Conservation (phyloP, 2,888 invertebrate genomes). For the Ochropleura plecta region DNA sequence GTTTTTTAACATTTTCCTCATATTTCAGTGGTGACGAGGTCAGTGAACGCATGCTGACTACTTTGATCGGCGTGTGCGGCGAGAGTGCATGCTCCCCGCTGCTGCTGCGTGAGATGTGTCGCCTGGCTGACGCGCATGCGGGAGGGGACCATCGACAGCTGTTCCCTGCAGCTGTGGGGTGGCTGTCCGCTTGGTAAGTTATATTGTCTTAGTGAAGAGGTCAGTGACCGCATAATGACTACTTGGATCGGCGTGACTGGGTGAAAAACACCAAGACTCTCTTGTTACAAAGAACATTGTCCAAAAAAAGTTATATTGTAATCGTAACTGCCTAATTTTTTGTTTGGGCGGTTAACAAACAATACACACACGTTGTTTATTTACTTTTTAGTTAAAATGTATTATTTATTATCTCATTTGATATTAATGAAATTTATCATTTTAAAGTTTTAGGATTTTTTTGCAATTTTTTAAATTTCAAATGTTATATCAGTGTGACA, state of each 20-base stretch:
- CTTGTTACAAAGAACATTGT: too few relatives aligned
- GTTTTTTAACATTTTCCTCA: background rate
- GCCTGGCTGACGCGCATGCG: constrained; percentile 95
- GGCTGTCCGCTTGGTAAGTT: constrained; percentile 94
- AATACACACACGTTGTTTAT: too few relatives aligned
- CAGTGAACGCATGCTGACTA: constrained; percentile 83
- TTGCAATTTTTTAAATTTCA: too few relatives aligned
- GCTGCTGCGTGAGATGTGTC: constrained; percentile 86
- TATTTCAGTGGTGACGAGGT: constrained; percentile 77
- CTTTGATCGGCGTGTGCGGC: constrained; percentile 84
- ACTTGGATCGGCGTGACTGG: background rate
- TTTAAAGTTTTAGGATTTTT: too few relatives aligned
- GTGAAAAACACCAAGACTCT: too few relatives aligned
- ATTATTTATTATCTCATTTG: too few relatives aligned
- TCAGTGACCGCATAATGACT: background rate
- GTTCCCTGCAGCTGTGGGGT: constrained; percentile 94
- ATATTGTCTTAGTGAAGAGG: background rate
- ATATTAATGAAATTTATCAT: too few relatives aligned
- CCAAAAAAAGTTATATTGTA: too few relatives aligned
- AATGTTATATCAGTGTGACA: too few relatives aligned
- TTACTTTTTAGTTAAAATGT: too few relatives aligned
- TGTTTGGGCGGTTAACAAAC: too few relatives aligned
- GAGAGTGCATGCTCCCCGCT: constrained; percentile 84
- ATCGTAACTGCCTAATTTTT: too few relatives aligned
- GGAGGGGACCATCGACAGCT: constrained; percentile 95